These are phyloP conservation scores for Cantharis rufa DNA, from an alignment of 2,888 invertebrate genomes.

Conservation along the genomic window DNA sequence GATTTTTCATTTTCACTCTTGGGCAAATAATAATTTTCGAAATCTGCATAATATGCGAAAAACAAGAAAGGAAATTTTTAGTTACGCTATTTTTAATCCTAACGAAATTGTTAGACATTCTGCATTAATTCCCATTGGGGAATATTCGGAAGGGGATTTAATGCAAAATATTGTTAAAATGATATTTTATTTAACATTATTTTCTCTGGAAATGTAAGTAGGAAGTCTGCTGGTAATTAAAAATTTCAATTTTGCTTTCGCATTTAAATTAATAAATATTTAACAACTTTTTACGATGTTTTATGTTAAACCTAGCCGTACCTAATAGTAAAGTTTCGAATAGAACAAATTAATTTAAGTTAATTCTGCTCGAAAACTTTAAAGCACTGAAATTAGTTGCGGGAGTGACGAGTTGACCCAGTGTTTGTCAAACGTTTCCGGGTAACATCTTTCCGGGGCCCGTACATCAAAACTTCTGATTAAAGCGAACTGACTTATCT, in stretches of 20 bases:
- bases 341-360: background rate
- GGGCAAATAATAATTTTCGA: background rate
- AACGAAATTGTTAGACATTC: background rate
- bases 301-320: background rate
- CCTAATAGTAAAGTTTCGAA: background rate
- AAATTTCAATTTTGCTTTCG: background rate
- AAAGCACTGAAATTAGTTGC: constrained; percentile 16
- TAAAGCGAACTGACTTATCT: constrained; percentile 33
- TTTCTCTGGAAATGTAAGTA: background rate
- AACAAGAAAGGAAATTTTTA: too few species aligned
- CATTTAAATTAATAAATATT: background rate
- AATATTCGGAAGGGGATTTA: background rate
- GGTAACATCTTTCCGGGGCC: constrained; percentile 29
- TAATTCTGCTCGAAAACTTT: background rate
- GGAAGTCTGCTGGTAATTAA: background rate
- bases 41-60: too few species aligned
- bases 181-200: background rate
- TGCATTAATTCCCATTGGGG: background rate
- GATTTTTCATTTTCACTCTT: background rate
- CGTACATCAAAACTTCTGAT: constrained; percentile 35
- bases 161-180: background rate
- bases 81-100: background rate
- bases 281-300: background rate
- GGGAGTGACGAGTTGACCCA: constrained; percentile 29
- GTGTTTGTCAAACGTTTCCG: constrained; percentile 25